Percentiles rank a stretch among this genome's conserved stretches.
These are phyloP conservation scores for Drosophila colorata DNA, from an alignment of 2,888 invertebrate genomes.

Conservation along the genomic window DNA sequence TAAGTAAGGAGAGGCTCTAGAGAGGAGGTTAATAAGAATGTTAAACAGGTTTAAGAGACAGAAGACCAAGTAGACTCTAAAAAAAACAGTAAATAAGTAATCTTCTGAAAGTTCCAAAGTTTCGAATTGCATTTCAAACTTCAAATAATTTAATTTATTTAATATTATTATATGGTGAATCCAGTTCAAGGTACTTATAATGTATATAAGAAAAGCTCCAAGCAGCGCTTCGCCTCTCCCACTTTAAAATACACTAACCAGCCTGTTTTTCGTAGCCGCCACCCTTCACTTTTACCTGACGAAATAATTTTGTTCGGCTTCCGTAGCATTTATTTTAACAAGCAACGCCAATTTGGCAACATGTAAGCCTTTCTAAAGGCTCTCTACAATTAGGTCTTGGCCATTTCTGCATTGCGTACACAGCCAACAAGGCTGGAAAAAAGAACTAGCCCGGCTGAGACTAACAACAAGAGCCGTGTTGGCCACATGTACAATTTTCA, in stretches of 20 bases:
- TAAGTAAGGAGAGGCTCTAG: too few species aligned
- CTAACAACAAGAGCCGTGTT: conserved; percentile 14
- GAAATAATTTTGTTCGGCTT: conserved; percentile 43
- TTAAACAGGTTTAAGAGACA: too few species aligned
- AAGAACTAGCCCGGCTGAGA: conserved; percentile 26
- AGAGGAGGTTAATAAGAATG: too few species aligned
- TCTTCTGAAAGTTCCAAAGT: too few species aligned
- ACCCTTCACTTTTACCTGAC: conserved; percentile 27
- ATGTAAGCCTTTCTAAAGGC: conserved; percentile 53
- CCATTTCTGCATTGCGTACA: conserved; percentile 47
- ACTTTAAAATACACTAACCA: neutral
- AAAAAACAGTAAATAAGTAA: too few species aligned
- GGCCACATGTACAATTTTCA: conserved; percentile 72
- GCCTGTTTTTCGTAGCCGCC: neutral
- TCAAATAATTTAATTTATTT: too few species aligned
- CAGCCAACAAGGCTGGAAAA: conserved; percentile 17
- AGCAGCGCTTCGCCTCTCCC: neutral
- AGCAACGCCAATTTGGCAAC: conserved; percentile 20
- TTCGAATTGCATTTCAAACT: too few species aligned
- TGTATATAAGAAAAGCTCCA: neutral
- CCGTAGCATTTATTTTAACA: conserved; percentile 46
- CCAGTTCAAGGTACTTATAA: too few species aligned
- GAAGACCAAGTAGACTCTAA: too few species aligned
- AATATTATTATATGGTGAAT: too few species aligned
- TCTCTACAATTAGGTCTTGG: conserved; percentile 29